phyloP scores from a whole-genome alignment of 2,113 vertebrate species.

The Paratilapia polleni region DNA sequence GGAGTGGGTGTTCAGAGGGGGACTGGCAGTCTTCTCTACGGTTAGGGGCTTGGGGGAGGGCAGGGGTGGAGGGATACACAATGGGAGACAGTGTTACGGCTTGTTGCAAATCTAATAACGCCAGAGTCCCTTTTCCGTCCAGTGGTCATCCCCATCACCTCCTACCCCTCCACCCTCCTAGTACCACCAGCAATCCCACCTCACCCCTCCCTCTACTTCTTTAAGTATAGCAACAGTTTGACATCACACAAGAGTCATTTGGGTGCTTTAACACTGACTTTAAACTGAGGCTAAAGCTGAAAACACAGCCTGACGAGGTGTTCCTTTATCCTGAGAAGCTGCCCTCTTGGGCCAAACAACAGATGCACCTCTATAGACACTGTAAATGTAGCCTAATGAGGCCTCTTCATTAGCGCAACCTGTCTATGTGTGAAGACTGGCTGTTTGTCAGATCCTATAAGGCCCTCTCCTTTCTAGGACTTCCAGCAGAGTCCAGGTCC shows the following conservation, averaged over 20 bases:
- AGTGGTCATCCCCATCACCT: slow-evolving; percentile 41
- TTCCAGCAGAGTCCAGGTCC: slow-evolving; percentile 62
- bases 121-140: slow-evolving; percentile 67
- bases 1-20: slow-evolving; percentile 30
- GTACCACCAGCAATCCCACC: slow-evolving; percentile 19
- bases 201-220: slow-evolving; percentile 34
- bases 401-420: slow-evolving; percentile 64
- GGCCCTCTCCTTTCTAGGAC: slow-evolving; percentile 50
- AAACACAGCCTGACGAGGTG: slow-evolving; percentile 51
- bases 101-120: slow-evolving; percentile 83
- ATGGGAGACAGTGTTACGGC: slow-evolving; percentile 80
- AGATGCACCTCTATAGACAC: slow-evolving; percentile 52
- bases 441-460: slow-evolving; percentile 53
- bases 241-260: slow-evolving; percentile 4
- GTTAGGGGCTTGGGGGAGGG: slow-evolving; percentile 62
- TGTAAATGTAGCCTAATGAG: slow-evolving; percentile 71
- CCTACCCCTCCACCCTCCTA: neutral
- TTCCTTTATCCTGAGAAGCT: slow-evolving; percentile 36
- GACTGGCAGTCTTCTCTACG: slow-evolving; percentile 57
- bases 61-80: slow-evolving; percentile 70
- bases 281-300: slow-evolving; percentile 6
- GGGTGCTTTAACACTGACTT: slow-evolving; percentile 4
- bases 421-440: slow-evolving; percentile 51
- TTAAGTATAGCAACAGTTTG: slow-evolving; percentile 53
- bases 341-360: slow-evolving; percentile 46